Base-by-base conservation (phyloP, 2,797 vertebrate genomes). In the Pampus argenteus region DNA sequence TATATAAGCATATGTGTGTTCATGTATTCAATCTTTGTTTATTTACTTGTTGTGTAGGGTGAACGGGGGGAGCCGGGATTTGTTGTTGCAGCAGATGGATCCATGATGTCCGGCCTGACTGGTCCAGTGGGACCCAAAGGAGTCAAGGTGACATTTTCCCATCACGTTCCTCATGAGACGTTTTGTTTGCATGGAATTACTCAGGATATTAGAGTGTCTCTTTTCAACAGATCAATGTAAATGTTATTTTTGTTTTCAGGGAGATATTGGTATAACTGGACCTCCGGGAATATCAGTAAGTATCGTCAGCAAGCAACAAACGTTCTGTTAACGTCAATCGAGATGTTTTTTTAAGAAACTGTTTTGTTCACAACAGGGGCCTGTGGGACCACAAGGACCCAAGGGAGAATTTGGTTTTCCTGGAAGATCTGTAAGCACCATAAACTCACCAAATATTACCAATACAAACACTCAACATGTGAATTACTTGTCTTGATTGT, bases 371-470 rank as follows among this genome's bases (percentile, higher is more conserved):
- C 2, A 29, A 58, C 81, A 99, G 98, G 98, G 98, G 7, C 96
- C 96, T 17, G 48, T 83, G 14, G 98, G 97, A 94, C 95, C 94
- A 48, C 7, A 51, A 3, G 98, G 98, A 92, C 92, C 91, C 9
- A 98, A 97, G 92, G 98, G 98, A 87, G 97, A 97, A 71, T 95
- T 96, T 58, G 98, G 98, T 55, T 92, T 98, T 48, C 97, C 98
- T 0, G 98, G 98, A 78, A 92, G 96, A 73, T 94, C 96, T 38
- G 98, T 99, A 95, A 90, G 97, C 91, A 91, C 61, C 42, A 52
- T 50, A 2, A 64, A 26, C 49, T 55, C 28, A 25, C 17, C 20
- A 15, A 31, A 56, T 25, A 64, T 54, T 44, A 40, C 25, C 6
- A 29, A 5, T 22, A 18, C 2, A 28, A 17, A 49, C 17, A 34